phyloP scores from a whole-genome alignment of 2,888 invertebrate genomes.

The Scaptomyza reducta region DNA sequence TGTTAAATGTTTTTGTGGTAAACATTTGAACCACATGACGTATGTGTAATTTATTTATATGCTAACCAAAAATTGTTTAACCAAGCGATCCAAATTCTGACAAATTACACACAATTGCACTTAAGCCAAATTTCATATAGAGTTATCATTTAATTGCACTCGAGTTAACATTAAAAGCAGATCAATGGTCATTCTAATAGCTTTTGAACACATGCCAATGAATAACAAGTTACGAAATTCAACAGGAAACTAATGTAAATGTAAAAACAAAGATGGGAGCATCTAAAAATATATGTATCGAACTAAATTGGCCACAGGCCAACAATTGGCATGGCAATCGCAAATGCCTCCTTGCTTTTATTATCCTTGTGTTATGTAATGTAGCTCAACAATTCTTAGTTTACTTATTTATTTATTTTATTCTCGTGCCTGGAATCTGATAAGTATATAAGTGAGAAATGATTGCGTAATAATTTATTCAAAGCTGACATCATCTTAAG shows the following conservation, averaged over 20 bases:
- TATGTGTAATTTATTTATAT: conserved; percentile 45
- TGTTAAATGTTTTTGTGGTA: conserved; percentile 31
- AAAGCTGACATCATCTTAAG: conserved; percentile 13
- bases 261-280: background rate
- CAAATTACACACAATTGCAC: conserved; percentile 29
- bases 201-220: conserved; percentile 13
- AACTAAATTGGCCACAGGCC: conserved; percentile 18
- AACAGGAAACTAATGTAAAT: conserved; percentile 10
- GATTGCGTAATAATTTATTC: conserved; percentile 9
- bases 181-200: conserved; percentile 18
- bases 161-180: conserved; percentile 20
- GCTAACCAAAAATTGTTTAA: conserved; percentile 39
- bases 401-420: conserved; percentile 26
- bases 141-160: background rate
- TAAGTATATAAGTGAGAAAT: conserved; percentile 11
- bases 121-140: conserved; percentile 12
- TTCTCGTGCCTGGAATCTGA: conserved; percentile 10
- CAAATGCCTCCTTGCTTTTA: conserved; percentile 11
- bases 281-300: conserved; percentile 26
- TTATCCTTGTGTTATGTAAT: conserved; percentile 11
- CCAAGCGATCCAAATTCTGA: conserved; percentile 26
- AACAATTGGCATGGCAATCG: conserved; percentile 65
- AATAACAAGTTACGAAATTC: conserved; percentile 28
- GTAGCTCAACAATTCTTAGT: conserved; percentile 3
- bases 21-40: conserved; percentile 22